Evolutionary conservation across 2,113 vertebrate genomes (phyloP).

Genomic region (Glaucidium brasilianum): DNA sequence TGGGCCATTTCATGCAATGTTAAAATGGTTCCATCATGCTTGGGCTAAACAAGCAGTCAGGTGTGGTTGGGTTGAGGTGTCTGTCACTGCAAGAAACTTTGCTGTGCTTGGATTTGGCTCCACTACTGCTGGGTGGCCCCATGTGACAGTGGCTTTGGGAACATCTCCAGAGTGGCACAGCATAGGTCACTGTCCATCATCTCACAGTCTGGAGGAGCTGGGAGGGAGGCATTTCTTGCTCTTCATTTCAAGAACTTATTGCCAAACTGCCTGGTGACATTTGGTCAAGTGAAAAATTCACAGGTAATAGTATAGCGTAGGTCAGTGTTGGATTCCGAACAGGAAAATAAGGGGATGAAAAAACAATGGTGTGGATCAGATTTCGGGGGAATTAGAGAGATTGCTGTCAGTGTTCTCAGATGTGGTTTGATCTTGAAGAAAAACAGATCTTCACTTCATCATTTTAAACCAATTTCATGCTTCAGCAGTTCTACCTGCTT

Average conservation of each 20-base stretch:
- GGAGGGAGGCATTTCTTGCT: not conserved
- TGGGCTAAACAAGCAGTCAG: not conserved
- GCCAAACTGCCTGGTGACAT: not conserved
- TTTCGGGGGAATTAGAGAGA: slow-evolving; percentile 48
- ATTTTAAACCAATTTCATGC: slow-evolving; percentile 79
- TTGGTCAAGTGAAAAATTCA: not conserved
- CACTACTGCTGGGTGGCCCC: not conserved
- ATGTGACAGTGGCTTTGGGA: accelerated
- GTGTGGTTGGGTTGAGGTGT: not conserved
- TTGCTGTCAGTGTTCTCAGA: slow-evolving; percentile 49
- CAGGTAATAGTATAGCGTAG: not conserved
- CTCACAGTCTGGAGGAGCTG: accelerated
- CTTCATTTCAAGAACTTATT: not conserved
- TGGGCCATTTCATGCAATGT: not conserved
- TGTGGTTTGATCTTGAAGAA: slow-evolving; percentile 66
- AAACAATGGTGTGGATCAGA: slow-evolving; percentile 26
- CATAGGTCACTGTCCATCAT: not conserved
- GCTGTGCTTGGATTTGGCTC: not conserved
- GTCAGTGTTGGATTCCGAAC: not conserved
- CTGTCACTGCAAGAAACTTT: not conserved
- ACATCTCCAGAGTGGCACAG: not conserved
- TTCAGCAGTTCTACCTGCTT: slow-evolving; percentile 40
- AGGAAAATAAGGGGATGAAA: slow-evolving; percentile 27
- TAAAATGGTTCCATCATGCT: not conserved
- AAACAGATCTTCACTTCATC: slow-evolving; percentile 68